Evolutionary conservation across 1,140 invertebrate genomes (phyloP).

Genomic region (Varroa destructor): DNA sequence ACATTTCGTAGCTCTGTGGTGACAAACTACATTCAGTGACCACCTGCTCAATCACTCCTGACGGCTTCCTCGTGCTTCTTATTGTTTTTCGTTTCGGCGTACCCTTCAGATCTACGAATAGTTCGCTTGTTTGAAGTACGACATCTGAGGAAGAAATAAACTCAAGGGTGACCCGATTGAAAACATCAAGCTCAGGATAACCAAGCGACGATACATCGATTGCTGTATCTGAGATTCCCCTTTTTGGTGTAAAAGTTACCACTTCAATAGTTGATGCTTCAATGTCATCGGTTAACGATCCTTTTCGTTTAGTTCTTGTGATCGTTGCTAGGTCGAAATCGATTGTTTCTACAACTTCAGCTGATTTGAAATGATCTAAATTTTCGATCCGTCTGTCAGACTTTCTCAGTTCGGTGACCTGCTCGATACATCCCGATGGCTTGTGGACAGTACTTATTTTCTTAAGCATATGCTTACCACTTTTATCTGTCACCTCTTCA

Average conservation of each 20-base stretch:
- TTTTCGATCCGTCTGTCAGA: too few relatives aligned
- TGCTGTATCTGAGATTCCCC: too few relatives aligned
- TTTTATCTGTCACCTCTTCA: too few relatives aligned
- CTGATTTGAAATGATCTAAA: too few relatives aligned
- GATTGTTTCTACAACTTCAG: background rate
- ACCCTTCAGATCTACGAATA: background rate
- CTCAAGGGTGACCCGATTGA: background rate
- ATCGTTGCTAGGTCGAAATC: background rate
- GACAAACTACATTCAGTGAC: background rate
- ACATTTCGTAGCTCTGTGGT: background rate
- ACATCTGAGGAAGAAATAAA: background rate
- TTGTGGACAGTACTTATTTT: too few relatives aligned
- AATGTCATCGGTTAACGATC: too few relatives aligned
- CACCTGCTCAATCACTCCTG: conserved; percentile 10
- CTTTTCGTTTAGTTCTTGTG: background rate
- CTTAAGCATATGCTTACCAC: too few relatives aligned
- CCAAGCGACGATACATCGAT: conserved; percentile 1
- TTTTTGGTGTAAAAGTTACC: background rate
- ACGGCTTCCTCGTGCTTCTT: background rate
- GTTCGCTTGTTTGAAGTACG: background rate
- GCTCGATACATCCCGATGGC: too few relatives aligned
- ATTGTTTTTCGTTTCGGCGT: background rate
- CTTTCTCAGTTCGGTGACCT: too few relatives aligned
- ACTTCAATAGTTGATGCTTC: background rate
- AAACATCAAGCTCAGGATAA: conserved; percentile 23